Base-by-base conservation (phyloP, 2,797 vertebrate genomes). In the Sorex maritimensis region DNA sequence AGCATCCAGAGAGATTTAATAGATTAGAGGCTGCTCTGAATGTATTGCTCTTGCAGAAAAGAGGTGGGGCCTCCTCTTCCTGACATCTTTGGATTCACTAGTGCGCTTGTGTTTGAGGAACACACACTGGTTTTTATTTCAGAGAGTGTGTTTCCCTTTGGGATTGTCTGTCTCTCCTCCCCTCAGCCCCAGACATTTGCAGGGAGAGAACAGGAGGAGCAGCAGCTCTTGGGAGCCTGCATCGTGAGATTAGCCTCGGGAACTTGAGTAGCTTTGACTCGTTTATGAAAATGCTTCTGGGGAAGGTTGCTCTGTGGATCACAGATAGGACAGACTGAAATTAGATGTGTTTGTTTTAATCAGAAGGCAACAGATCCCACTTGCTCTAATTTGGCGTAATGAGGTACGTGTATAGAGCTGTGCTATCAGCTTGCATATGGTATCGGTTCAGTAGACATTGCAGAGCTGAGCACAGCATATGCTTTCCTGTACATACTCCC, bases 261-360 rank as follows among this genome's bases (percentile, higher is more conserved):
- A 79, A 52, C 55, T 77, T 41, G 5, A 52, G 8, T 9, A 41
- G 6, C 4, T 41, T 73, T 81, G 67, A 0, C 71, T 28, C 49
- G 5, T n/a, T 74, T 30, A 44, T 88, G n/a, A 24, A 65, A 34
- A 55, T 77, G 28, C 44, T 13, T 82, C 71, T 30, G 2, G 13
- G 1, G 19, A 14, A 82, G 21, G 21, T 28, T 84, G 3, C 65
- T 86, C n/a, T 90, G 85, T 10, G 10, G n/a, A 73, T 81, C 6
- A 13, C 49, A 94, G 72, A 68, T 11, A 52, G 58, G 52, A 88
- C 21, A 11, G 1, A 0, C 68, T 85, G 65, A 93, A 88, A 78
- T 86, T 55, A 94, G 61, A 81, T 6, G 65, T 96, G 95, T 95
- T 95, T 96, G 86, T 94, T 95, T 95, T 93, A 80, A 95, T 97